A percentile compares a stretch with the other conserved stretches of the same genome.
Evolutionary conservation across 2,113 vertebrate species (phyloP).

Genomic region (Naja naja): DNA sequence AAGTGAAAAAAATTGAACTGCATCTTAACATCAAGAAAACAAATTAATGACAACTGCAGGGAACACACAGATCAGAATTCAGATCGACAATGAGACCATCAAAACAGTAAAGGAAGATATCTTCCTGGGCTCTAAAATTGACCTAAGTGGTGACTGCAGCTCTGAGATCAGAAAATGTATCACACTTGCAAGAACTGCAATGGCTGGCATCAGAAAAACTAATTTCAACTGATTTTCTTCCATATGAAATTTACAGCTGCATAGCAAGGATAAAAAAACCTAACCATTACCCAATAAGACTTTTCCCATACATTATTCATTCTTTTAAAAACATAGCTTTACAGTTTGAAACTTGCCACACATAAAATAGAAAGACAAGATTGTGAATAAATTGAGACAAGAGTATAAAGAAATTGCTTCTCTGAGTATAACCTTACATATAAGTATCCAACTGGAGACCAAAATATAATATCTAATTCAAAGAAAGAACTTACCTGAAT

Average conservation of each 20-base stretch:
- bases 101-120: not conserved
- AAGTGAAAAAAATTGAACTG: not conserved
- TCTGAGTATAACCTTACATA: not conserved
- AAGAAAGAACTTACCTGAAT: not conserved
- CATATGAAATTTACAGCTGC: not conserved
- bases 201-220: not conserved
- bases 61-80: not conserved
- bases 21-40: not conserved
- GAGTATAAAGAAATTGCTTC: not conserved
- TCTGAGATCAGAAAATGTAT: not conserved
- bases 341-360: not conserved
- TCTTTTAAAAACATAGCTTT: not conserved
- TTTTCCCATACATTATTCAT: not conserved
- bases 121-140: not conserved
- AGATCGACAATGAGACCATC: not conserved
- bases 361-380: not conserved
- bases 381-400: not conserved
- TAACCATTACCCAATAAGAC: not conserved
- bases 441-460: not conserved
- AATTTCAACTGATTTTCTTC: not conserved
- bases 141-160: not conserved
- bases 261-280: not conserved
- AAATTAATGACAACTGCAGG: not conserved
- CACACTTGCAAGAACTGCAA: not conserved
- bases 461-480: not conserved